phyloP scores from a whole-genome alignment of 92 coral and sea anemone species.

The Epizoanthus illoricatus region DNA sequence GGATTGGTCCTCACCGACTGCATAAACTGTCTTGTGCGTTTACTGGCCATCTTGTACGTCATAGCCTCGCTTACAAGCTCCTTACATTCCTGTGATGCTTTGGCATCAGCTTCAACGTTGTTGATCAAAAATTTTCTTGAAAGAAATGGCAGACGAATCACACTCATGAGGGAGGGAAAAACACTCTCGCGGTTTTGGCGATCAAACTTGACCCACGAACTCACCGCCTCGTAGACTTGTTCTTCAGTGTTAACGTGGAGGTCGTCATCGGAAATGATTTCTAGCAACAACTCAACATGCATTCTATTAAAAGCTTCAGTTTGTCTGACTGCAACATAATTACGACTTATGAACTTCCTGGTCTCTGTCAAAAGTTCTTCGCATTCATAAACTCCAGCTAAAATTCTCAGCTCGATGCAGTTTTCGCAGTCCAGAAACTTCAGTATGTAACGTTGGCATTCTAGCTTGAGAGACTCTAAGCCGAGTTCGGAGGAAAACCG shows the following conservation, averaged over 20 bases:
- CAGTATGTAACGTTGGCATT: slow-evolving; percentile 67
- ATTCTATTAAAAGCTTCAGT: slow-evolving; percentile 59
- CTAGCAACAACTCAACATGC: slow-evolving; percentile 57
- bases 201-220: slow-evolving; percentile 75
- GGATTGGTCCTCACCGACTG: slow-evolving; percentile 61
- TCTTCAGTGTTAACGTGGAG: slow-evolving; percentile 77
- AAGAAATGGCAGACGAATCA: slow-evolving; percentile 78
- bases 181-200: slow-evolving; percentile 52
- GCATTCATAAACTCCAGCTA: slow-evolving; percentile 69
- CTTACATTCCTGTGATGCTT: slow-evolving; percentile 59
- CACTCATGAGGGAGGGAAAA: slow-evolving; percentile 59
- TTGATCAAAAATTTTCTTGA: slow-evolving; percentile 66
- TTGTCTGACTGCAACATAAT: slow-evolving; percentile 61
- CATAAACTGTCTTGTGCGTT: slow-evolving; percentile 51
- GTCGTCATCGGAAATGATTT: slow-evolving; percentile 82
- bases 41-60: slow-evolving; percentile 63
- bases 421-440: slow-evolving; percentile 66
- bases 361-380: slow-evolving; percentile 67
- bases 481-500: slow-evolving; percentile 70
- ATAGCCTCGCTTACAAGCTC: slow-evolving; percentile 78
- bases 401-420: slow-evolving; percentile 72
- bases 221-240: slow-evolving; percentile 74
- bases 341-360: slow-evolving; percentile 57
- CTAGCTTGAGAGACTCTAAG: slow-evolving; percentile 57
- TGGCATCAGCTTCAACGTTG: slow-evolving; percentile 71